Evolutionary conservation across 2,797 vertebrate genomes (phyloP).

Genomic region (Pantherophis alleghaniensis): DNA sequence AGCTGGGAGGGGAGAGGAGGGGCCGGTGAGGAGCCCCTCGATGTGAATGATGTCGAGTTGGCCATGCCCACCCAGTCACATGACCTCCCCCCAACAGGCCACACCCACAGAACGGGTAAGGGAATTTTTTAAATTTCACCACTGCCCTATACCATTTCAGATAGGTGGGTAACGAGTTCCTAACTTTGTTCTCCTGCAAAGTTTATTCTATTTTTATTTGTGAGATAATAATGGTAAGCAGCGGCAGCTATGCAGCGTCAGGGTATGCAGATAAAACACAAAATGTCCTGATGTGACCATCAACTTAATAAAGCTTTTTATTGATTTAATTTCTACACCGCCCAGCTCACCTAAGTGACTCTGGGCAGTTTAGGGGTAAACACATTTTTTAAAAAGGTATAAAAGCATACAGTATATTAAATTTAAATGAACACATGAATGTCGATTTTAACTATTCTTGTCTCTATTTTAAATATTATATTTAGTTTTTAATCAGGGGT

Average conservation of each 20-base stretch:
- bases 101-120: no score
- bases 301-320: background rate
- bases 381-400: background rate
- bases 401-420: background rate
- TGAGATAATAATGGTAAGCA: background rate
- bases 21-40: no score
- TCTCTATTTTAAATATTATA: background rate
- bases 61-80: no score
- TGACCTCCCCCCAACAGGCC: no score
- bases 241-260: background rate
- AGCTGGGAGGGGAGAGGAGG: no score
- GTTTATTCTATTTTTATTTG: background rate
- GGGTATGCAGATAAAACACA: background rate
- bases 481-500: no score
- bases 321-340: background rate
- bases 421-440: background rate
- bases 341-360: background rate
- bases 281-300: background rate
- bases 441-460: background rate
- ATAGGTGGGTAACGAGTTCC: background rate
- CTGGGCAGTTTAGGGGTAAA: background rate
- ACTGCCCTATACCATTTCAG: no score
- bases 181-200: background rate
- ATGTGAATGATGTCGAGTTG: no score
- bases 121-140: no score